Conservation (phyloP, 2,113 vertebrate species). For the Thalassoma bifasciatum region DNA sequence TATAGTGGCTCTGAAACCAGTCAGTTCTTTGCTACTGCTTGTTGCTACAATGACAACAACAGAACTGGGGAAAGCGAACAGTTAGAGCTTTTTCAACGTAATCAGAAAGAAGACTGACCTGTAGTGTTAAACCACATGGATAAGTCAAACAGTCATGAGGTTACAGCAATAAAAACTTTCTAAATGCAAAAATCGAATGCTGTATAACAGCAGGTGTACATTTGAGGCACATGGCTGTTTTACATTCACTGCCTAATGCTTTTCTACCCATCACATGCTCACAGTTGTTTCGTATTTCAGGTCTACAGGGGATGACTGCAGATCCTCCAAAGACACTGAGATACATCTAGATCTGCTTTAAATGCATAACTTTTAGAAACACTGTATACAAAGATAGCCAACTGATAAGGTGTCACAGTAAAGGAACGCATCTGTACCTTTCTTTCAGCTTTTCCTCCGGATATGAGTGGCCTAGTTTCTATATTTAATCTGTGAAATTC, state of each 20-base stretch:
- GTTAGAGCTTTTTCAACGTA: no score
- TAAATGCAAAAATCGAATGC: not conserved
- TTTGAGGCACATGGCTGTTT: no score
- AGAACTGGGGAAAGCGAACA: no score
- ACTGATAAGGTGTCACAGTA: slow-evolving; percentile 39
- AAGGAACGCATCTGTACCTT: slow-evolving; percentile 36
- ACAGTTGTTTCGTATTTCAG: not conserved
- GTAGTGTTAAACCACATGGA: no score
- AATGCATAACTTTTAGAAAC: slow-evolving; percentile 39
- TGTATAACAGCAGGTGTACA: not conserved
- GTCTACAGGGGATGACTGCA: not conserved
- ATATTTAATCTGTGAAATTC: slow-evolving; percentile 64
- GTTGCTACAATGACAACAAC: no score
- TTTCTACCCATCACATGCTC: not conserved
- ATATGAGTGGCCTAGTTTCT: slow-evolving; percentile 62
- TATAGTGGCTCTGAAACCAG: no score
- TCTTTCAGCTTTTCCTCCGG: slow-evolving; percentile 39
- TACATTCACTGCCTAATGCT: not conserved
- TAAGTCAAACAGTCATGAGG: no score
- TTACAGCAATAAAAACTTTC: no score
- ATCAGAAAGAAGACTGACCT: no score
- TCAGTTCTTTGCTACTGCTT: no score
- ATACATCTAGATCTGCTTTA: slow-evolving; percentile 15
- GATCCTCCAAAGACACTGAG: not conserved
- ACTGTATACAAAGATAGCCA: slow-evolving; percentile 46